Percentiles rank a stretch among this genome's conserved stretches.
phyloP scores from a whole-genome alignment of 2,113 vertebrate genomes.

The Protomyctophum bolini region DNA sequence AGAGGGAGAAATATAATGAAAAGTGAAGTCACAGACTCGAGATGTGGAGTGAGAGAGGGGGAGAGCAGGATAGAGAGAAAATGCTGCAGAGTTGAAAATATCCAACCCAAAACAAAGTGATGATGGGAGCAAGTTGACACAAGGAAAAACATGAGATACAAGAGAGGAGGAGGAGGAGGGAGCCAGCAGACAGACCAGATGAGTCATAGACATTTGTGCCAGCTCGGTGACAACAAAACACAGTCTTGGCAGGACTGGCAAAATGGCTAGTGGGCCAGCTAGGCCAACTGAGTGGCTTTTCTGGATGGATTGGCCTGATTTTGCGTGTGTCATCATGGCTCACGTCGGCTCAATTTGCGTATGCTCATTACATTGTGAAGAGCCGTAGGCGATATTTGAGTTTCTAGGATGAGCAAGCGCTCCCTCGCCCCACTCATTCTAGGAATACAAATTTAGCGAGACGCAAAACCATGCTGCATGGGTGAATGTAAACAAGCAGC shows the following conservation, averaged over 20 bases:
- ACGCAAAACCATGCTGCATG: too few relatives aligned
- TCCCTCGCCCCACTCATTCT: too few relatives aligned
- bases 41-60: neutral
- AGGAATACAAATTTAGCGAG: too few relatives aligned
- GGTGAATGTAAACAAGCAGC: too few relatives aligned
- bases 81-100: neutral
- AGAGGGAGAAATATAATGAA: neutral
- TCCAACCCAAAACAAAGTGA: conserved; percentile 46
- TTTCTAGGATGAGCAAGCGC: too few relatives aligned
- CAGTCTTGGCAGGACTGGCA: conserved; percentile 24
- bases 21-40: neutral
- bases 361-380: too few relatives aligned
- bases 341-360: too few relatives aligned
- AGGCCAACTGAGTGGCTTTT: neutral
- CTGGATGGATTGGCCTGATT: neutral
- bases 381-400: too few relatives aligned
- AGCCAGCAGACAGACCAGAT: conserved; percentile 61
- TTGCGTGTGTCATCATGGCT: neutral
- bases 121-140: conserved; percentile 39
- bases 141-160: conserved; percentile 51
- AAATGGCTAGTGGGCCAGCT: neutral
- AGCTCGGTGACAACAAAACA: conserved; percentile 38
- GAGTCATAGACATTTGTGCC: conserved; percentile 52
- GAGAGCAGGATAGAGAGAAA: neutral
- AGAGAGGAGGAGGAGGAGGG: conserved; percentile 14